A percentile compares a stretch with the other conserved stretches of the same genome.
phyloP scores from a whole-genome alignment of 2,113 vertebrate species.

The Osmerus eperlanus region DNA sequence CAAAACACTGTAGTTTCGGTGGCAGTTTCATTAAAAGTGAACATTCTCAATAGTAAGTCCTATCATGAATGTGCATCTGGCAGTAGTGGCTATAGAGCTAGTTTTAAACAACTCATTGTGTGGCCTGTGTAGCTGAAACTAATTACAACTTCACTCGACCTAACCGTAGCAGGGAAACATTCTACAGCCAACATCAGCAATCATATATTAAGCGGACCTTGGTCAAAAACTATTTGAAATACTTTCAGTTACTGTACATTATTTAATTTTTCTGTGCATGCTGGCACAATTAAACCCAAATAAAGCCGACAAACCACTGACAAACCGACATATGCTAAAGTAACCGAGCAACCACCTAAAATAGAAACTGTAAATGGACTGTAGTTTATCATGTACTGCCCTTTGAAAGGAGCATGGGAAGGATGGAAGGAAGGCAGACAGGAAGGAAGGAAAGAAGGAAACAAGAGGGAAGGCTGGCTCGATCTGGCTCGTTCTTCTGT shows the following conservation, averaged over 20 bases:
- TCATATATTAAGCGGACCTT: background rate
- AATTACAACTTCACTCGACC: background rate
- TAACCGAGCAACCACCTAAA: too few species aligned
- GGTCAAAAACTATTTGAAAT: too few species aligned
- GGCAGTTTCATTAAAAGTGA: slow-evolving; percentile 35
- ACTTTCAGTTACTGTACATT: too few species aligned
- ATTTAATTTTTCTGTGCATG: too few species aligned
- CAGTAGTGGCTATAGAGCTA: slow-evolving; percentile 28
- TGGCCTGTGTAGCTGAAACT: slow-evolving; percentile 15
- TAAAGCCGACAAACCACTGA: too few species aligned
- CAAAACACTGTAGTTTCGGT: slow-evolving; percentile 33
- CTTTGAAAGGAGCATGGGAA: background rate
- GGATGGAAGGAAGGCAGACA: background rate
- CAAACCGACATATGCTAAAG: too few species aligned
- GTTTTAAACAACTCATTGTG: slow-evolving; percentile 31
- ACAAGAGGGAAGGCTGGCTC: too few species aligned
- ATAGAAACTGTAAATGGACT: too few species aligned
- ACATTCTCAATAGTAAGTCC: slow-evolving; percentile 31
- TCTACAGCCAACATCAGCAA: background rate
- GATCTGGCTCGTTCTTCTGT: background rate
- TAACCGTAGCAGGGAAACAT: background rate
- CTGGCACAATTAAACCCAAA: too few species aligned
- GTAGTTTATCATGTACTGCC: too few species aligned
- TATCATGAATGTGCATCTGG: slow-evolving; percentile 36
- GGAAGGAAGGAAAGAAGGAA: background rate